Percentiles rank a stretch among this genome's conserved stretches.
Conservation (phyloP, 2,888 invertebrate genomes). For the Morpho helenor region DNA sequence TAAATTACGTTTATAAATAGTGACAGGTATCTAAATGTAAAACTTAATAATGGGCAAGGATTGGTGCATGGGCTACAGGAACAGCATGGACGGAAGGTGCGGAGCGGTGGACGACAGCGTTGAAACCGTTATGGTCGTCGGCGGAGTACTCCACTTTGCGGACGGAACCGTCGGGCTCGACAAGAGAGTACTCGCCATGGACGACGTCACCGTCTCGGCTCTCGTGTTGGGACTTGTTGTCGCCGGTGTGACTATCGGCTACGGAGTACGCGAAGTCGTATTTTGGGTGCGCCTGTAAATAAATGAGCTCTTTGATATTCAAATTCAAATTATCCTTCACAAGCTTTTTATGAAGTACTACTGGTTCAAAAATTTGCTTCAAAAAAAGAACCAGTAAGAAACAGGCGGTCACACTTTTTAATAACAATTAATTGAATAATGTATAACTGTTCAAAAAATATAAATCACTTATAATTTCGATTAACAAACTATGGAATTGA, state of each 20-base stretch:
- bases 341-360: no score
- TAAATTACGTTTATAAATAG: no score
- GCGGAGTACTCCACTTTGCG: slow-evolving; percentile 53
- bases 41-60: no score
- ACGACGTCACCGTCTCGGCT: slow-evolving; percentile 80
- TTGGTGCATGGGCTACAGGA: neutral
- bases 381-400: no score
- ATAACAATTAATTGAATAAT: no score
- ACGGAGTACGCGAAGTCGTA: slow-evolving; percentile 80
- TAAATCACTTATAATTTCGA: no score
- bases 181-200: slow-evolving; percentile 69
- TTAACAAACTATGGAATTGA: no score
- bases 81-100: slow-evolving; percentile 47
- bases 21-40: no score
- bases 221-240: slow-evolving; percentile 80
- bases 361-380: no score
- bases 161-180: slow-evolving; percentile 69
- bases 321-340: no score
- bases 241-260: slow-evolving; percentile 78
- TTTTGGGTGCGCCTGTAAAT: slow-evolving; percentile 55
- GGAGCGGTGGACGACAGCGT: slow-evolving; percentile 47
- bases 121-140: slow-evolving; percentile 58
- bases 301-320: neutral
- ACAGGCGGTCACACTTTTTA: no score
- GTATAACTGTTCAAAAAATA: no score